These are phyloP conservation scores for Thereva nobilitata DNA, from an alignment of 2,888 invertebrate species.

Conservation along the genomic window DNA sequence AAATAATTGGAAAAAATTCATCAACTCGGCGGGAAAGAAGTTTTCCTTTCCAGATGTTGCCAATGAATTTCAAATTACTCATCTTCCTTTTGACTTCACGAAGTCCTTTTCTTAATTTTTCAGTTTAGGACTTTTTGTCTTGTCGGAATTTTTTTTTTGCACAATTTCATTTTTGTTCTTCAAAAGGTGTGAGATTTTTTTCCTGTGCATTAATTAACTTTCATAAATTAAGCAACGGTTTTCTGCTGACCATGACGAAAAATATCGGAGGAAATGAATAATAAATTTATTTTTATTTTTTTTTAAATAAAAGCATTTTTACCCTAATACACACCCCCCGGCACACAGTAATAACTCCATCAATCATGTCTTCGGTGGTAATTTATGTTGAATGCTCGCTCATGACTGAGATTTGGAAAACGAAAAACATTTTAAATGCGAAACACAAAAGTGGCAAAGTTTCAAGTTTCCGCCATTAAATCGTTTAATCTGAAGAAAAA, in stretches of 20 bases:
- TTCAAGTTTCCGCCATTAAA: slow-evolving; percentile 27
- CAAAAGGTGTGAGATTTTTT: not conserved
- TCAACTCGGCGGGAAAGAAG: slow-evolving; percentile 17
- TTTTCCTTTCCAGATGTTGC: slow-evolving; percentile 34
- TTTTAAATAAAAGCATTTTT: too few species aligned
- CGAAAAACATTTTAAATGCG: slow-evolving; percentile 20
- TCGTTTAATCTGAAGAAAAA: slow-evolving; percentile 36
- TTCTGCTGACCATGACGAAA: not conserved
- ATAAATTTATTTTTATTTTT: too few species aligned
- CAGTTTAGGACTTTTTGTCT: slow-evolving; percentile 7
- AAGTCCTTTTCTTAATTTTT: slow-evolving; percentile 3
- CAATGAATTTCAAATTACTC: slow-evolving; percentile 36
- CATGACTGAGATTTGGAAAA: slow-evolving; percentile 15
- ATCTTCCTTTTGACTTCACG: slow-evolving; percentile 7
- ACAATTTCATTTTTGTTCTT: slow-evolving; percentile 6
- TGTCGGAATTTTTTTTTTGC: slow-evolving; percentile 8
- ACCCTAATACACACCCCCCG: too few species aligned
- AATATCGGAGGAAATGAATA: too few species aligned
- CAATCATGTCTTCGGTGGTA: slow-evolving; percentile 22
- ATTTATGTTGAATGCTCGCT: slow-evolving; percentile 7
- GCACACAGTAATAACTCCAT: slow-evolving; percentile 1
- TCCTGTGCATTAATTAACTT: not conserved
- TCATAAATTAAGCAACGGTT: slow-evolving; percentile 3
- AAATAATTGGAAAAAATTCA: slow-evolving; percentile 34
- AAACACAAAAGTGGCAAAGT: slow-evolving; percentile 17